Conservation (phyloP, 2,888 invertebrate genomes). For the Bibio marci region DNA sequence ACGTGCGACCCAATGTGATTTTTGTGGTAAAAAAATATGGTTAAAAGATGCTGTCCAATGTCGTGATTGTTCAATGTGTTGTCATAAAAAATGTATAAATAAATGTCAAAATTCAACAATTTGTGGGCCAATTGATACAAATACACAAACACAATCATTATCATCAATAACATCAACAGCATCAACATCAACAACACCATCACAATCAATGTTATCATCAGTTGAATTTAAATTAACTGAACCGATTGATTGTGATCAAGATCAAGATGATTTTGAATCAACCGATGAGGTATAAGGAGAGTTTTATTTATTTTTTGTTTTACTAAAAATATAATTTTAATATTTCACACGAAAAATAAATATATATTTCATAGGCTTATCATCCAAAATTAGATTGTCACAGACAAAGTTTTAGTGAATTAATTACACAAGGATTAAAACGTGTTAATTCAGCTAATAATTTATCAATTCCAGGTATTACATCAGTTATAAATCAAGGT, state of each 20-base stretch:
- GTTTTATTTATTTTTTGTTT: background rate
- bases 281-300: slow-evolving; percentile 8
- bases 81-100: slow-evolving; percentile 88
- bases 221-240: slow-evolving; percentile 32
- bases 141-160: slow-evolving; percentile 7
- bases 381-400: slow-evolving; percentile 12
- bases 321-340: background rate
- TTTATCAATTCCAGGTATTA: slow-evolving; percentile 42
- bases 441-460: slow-evolving; percentile 52
- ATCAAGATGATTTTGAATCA: slow-evolving; percentile 13
- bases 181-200: slow-evolving; percentile 1
- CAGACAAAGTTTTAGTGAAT: slow-evolving; percentile 27
- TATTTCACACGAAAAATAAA: background rate
- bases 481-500: slow-evolving; percentile 31
- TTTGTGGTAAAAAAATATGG: slow-evolving; percentile 96
- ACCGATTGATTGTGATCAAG: slow-evolving; percentile 11
- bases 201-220: too few relatives aligned
- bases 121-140: slow-evolving; percentile 34
- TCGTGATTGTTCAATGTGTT: slow-evolving; percentile 72
- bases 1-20: slow-evolving; percentile 78
- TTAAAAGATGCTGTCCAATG: slow-evolving; percentile 90
- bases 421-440: slow-evolving; percentile 39
- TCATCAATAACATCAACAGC: slow-evolving; percentile 2
- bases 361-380: background rate
- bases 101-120: slow-evolving; percentile 61